Evolutionary conservation across 2,113 vertebrate genomes (phyloP).

Genomic region (Irena cyanogastra): DNA sequence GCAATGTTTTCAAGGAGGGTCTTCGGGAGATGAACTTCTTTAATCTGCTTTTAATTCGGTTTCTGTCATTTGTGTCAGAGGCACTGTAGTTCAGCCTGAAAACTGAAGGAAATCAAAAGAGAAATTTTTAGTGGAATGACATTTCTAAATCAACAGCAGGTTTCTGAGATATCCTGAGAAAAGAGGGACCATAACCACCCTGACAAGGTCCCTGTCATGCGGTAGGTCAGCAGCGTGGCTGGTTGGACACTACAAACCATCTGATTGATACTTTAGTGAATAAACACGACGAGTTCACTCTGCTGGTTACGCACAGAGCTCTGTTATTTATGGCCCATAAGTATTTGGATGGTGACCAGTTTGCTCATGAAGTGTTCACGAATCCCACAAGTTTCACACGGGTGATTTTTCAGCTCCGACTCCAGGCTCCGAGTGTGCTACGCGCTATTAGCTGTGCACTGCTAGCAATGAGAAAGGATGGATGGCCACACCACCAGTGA

Average conservation of each 20-base stretch:
- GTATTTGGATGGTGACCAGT: slow-evolving; percentile 38
- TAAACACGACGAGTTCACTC: slow-evolving; percentile 24
- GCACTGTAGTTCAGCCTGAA: slow-evolving; percentile 85
- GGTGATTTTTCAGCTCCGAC: not conserved
- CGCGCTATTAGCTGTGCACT: not conserved
- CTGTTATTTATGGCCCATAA: slow-evolving; percentile 38
- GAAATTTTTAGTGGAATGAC: not conserved
- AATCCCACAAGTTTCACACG: slow-evolving; percentile 33
- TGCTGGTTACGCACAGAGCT: not conserved
- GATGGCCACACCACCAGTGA: not conserved
- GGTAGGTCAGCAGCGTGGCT: not conserved
- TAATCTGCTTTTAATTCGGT: slow-evolving; percentile 82
- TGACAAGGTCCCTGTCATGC: not conserved
- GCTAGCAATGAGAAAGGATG: not conserved
- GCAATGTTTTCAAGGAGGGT: slow-evolving; percentile 86
- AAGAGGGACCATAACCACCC: not conserved
- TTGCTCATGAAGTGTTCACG: slow-evolving; percentile 28
- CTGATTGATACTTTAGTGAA: slow-evolving; percentile 33
- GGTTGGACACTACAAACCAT: not conserved
- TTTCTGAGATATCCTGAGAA: not conserved
- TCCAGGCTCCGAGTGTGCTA: not conserved
- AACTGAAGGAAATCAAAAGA: slow-evolving; percentile 65
- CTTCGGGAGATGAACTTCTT: slow-evolving; percentile 89
- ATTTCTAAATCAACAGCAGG: not conserved
- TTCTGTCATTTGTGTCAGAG: slow-evolving; percentile 85